A percentile compares a stretch with the other conserved stretches of the same genome.
Conservation (phyloP, 2,888 invertebrate genomes). For the Amphipyra berbera region DNA sequence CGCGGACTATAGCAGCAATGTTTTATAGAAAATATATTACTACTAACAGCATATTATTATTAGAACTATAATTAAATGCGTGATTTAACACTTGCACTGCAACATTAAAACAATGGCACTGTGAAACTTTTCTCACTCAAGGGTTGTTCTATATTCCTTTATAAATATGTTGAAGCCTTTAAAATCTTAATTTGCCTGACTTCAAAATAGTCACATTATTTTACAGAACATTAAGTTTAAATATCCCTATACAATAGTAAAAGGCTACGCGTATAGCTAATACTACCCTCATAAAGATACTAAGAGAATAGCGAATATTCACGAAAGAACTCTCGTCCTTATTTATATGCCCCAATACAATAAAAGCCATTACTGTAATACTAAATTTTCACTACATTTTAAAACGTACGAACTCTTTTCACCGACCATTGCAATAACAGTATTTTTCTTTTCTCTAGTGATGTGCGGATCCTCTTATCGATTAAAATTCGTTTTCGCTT, state of each 20-base stretch:
- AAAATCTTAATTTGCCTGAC: too few species aligned
- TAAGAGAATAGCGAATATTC: slow-evolving; percentile 52
- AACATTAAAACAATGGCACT: too few species aligned
- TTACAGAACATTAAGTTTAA: slow-evolving; percentile 7
- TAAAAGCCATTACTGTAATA: slow-evolving; percentile 59
- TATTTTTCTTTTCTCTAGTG: slow-evolving; percentile 54
- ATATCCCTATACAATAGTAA: slow-evolving; percentile 16
- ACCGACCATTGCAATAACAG: slow-evolving; percentile 58
- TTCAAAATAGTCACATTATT: not conserved
- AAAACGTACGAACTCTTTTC: slow-evolving; percentile 61
- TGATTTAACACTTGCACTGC: too few species aligned
- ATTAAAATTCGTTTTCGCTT: slow-evolving; percentile 8
- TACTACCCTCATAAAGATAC: slow-evolving; percentile 38
- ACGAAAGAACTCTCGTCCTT: slow-evolving; percentile 42
- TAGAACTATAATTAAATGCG: too few species aligned
- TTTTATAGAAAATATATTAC: too few species aligned
- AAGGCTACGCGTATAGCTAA: slow-evolving; percentile 23
- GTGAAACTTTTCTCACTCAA: too few species aligned
- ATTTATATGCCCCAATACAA: slow-evolving; percentile 54
- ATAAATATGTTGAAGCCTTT: too few species aligned
- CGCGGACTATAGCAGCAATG: too few species aligned
- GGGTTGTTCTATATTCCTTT: too few species aligned
- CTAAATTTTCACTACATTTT: slow-evolving; percentile 62
- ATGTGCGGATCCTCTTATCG: slow-evolving; percentile 36
- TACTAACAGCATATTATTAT: too few species aligned